Base-by-base conservation (phyloP, 2,113 vertebrate genomes). In the Rhea pennata region DNA sequence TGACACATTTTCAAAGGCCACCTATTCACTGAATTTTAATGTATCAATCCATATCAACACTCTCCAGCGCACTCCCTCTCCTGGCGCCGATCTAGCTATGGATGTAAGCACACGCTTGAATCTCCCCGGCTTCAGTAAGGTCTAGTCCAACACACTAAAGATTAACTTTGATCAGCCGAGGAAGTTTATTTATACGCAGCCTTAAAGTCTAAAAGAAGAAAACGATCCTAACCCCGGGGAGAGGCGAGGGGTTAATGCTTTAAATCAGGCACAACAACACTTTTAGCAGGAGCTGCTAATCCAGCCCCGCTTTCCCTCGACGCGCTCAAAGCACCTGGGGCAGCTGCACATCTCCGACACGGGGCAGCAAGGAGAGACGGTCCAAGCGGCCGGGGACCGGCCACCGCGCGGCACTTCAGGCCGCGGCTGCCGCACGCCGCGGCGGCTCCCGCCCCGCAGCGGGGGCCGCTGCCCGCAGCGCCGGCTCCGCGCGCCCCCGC, bases 191-290 rank as follows among this genome's bases (percentile, higher is more conserved):
- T 76, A 39, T 24, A 15, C 21, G 19, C 36, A 70, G 6, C 16
- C 81, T 69, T 50, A 54, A 67, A 54, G 72, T 15, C n/a, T 42
- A 13, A 26, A 15, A 10, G 23, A 9, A 24, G 22, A 24, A 29
- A 31, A 15, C 33, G n/a, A 70, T 3, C 1, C 12, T 12, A 78
- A 9, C 27, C 61, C 10, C 26, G 8, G 3, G 19, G 2, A 5
- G 11, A 13, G 9, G 8, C 17, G 6, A 12, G 7, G 4, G 6
- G 12, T 19, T 31, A 19, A 44, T 36, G 20, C 53, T 26, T 74
- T 66, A 81, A 87, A 66, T 3, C 4, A 15, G 2, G 42, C 4
- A 54, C 14, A 64, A 50, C 86, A 71, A 8, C 0, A 31, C 13
- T 9, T 90, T 26, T 59, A 27, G 58, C 10, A 31, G 0, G 3